phyloP scores from a whole-genome alignment of 2,113 vertebrate genomes.

The Hippocampus guttulatus region DNA sequence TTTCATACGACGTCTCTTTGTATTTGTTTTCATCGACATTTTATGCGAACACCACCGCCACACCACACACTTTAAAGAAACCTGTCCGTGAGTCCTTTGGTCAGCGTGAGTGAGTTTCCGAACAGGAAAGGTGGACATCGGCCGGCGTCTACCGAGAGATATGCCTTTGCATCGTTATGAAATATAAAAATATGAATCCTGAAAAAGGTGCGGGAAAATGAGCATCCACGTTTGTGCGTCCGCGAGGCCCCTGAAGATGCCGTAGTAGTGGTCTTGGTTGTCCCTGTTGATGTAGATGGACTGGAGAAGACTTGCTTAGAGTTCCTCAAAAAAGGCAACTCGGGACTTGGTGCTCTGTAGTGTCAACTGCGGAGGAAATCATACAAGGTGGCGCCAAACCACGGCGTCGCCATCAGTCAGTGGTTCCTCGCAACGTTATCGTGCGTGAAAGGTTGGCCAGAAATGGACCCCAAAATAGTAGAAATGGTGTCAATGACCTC shows the following conservation, averaged over 20 bases:
- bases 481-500: no score
- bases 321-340: constrained; percentile 94
- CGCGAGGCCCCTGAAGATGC: not conserved
- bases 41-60: no score
- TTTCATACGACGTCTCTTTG: no score
- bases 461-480: no score
- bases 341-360: constrained; percentile 93
- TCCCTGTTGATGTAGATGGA: not conserved
- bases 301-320: constrained; percentile 62
- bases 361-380: constrained; percentile 80
- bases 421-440: not conserved
- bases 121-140: no score
- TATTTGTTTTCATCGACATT: no score
- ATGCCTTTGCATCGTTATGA: not conserved
- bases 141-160: no score
- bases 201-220: constrained; percentile 14
- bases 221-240: not conserved
- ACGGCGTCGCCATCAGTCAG: not conserved
- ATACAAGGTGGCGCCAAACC: not conserved
- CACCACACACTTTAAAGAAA: no score
- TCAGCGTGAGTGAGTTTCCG: no score
- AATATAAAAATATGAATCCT: constrained; percentile 6
- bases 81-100: no score
- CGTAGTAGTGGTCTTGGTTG: constrained; percentile 11
- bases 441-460: not conserved